Conservation (phyloP, 2,888 invertebrate species). For the Trisateles emortualis region DNA sequence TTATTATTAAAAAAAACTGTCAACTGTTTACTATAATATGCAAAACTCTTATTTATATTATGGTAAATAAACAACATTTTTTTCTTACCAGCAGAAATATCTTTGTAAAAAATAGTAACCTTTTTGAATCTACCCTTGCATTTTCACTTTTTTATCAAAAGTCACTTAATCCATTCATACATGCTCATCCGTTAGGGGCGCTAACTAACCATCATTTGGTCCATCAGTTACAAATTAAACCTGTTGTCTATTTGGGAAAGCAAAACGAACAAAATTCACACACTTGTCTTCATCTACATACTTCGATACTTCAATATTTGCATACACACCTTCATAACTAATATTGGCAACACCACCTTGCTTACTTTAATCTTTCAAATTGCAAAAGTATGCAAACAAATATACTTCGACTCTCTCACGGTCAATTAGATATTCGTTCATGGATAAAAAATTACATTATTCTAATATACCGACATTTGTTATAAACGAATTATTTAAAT, state of each 20-base stretch:
- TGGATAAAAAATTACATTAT: conserved; percentile 67
- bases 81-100: too few species aligned
- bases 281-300: conserved; percentile 74
- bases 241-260: conserved; percentile 64
- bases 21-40: too few species aligned
- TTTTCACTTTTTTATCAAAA: conserved; percentile 19
- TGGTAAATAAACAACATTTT: too few species aligned
- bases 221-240: conserved; percentile 38
- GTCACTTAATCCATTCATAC: conserved; percentile 43
- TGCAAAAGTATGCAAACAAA: conserved; percentile 52
- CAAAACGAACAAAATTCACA: conserved; percentile 64
- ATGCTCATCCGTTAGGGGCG: conserved; percentile 37
- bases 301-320: conserved; percentile 63
- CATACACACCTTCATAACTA: conserved; percentile 51
- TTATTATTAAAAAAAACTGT: too few species aligned
- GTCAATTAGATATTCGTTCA: conserved; percentile 73
- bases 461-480: conserved; percentile 72
- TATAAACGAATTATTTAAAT: conserved; percentile 81
- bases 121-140: conserved; percentile 2
- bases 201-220: conserved; percentile 32
- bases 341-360: conserved; percentile 41
- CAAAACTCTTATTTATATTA: too few species aligned
- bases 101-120: background rate
- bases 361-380: conserved; percentile 36
- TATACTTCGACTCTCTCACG: conserved; percentile 64